These are phyloP conservation scores for Drosophila oshimai DNA, from an alignment of 1,140 invertebrate species.

Conservation along the genomic window DNA sequence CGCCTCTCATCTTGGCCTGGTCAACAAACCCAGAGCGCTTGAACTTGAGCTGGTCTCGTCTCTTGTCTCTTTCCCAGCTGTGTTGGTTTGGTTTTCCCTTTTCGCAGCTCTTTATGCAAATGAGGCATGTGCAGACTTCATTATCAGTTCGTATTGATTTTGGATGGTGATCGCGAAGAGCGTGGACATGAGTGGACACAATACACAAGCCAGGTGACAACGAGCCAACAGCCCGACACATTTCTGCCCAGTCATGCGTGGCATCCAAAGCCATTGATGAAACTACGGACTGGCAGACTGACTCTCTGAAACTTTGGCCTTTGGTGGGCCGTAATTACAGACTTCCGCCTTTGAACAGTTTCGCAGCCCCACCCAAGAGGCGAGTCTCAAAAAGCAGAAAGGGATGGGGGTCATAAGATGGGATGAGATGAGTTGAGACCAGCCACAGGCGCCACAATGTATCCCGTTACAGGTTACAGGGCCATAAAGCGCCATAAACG, in stretches of 20 bases:
- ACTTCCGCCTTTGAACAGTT: slow-evolving; percentile 60
- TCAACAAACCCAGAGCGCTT: slow-evolving; percentile 49
- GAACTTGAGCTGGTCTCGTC: slow-evolving; percentile 55
- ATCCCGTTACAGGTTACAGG: slow-evolving; percentile 77
- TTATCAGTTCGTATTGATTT: slow-evolving; percentile 27
- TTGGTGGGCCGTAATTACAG: slow-evolving; percentile 67
- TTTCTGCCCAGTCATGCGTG: slow-evolving; percentile 42
- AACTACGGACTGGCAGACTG: too few relatives aligned
- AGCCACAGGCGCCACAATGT: slow-evolving; percentile 76
- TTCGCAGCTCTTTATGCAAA: slow-evolving; percentile 32
- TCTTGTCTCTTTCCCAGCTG: neutral
- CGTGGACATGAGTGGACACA: slow-evolving; percentile 15
- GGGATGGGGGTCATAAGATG: neutral
- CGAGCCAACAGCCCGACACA: slow-evolving; percentile 21
- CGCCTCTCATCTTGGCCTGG: slow-evolving; percentile 25
- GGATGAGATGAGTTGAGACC: slow-evolving; percentile 8
- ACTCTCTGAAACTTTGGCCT: slow-evolving; percentile 41
- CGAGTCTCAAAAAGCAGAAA: neutral
- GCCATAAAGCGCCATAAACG: slow-evolving; percentile 71
- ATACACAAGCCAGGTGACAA: slow-evolving; percentile 12
- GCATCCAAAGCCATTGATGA: slow-evolving; percentile 11
- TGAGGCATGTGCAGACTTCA: neutral
- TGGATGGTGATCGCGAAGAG: slow-evolving; percentile 23
- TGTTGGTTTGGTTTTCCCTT: slow-evolving; percentile 13
- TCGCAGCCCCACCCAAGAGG: slow-evolving; percentile 29